Evolutionary conservation across 2,113 vertebrate genomes (phyloP).

Genomic region (Gambusia holbrooki): DNA sequence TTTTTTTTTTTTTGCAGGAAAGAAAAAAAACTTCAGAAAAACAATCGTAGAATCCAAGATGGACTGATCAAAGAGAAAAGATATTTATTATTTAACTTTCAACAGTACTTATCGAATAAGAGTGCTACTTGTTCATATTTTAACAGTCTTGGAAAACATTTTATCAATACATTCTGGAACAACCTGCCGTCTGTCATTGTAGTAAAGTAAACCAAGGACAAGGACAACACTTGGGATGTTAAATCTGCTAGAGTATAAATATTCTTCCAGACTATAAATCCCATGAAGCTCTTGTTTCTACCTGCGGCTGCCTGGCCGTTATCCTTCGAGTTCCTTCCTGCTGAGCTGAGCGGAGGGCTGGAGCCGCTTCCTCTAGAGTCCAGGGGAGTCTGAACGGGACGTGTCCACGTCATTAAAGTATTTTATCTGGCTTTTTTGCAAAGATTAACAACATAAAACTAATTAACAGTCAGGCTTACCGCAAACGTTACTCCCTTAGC

Average conservation of each 20-base stretch:
- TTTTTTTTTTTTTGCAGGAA: too few relatives aligned
- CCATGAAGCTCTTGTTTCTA: constrained; percentile 37
- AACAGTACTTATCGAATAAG: too few relatives aligned
- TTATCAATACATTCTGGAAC: too few relatives aligned
- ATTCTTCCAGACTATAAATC: not conserved
- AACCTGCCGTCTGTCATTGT: too few relatives aligned
- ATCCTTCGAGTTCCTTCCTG: constrained; percentile 67
- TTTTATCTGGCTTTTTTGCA: not conserved
- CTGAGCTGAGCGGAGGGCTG: constrained; percentile 49
- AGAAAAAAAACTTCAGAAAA: too few relatives aligned
- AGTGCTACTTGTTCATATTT: too few relatives aligned
- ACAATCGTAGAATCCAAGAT: too few relatives aligned
- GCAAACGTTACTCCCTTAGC: constrained; percentile 72
- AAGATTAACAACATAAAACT: not conserved
- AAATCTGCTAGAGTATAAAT: not conserved
- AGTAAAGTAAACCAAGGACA: too few relatives aligned
- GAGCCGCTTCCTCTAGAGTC: constrained; percentile 59
- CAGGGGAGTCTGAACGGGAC: constrained; percentile 74
- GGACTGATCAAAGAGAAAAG: too few relatives aligned
- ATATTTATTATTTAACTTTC: too few relatives aligned
- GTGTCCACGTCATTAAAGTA: not conserved
- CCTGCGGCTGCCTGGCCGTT: constrained; percentile 72
- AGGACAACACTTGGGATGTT: too few relatives aligned
- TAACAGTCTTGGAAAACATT: too few relatives aligned
- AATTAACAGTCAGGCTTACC: constrained; percentile 45